Base-by-base conservation (phyloP, 2,113 vertebrate species). In the Psephotus haematonotus region DNA sequence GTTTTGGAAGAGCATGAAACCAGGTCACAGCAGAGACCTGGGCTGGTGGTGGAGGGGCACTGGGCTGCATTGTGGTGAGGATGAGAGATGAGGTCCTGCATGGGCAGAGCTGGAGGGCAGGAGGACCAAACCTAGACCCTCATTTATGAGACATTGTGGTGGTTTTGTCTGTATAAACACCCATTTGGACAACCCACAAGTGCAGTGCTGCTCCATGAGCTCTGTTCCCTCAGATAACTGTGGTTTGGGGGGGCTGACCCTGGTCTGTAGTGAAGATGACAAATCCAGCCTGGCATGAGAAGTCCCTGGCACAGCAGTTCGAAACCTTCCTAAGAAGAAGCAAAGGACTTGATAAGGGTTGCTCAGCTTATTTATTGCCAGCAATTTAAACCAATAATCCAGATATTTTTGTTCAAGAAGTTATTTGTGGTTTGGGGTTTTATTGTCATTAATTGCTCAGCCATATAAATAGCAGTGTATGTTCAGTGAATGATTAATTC, bases 41-140 rank as follows among this genome's bases (percentile, higher is more conserved):
- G 72, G 25, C 3, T 0, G 0, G 15, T 1, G 6, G 5, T 8
- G 44, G 25, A 20, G 41, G 31, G 17, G 15, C 17, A 0, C 2
- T 11, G 77, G 41, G 0, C 8, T 5, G 2, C 1, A 4, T 4
- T 4, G 29, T 7, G 65, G 6, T 0, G n/a, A 15, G 63, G 63
- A 13, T 3, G 50, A 24, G 75, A 2, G 46, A 7, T 5, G 31
- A 69, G 31, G 14, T 28, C 25, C 53, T 29, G 71, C 33, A 8
- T 2, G 7, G 43, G 0, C 17, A 27, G 84, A 17, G 75, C 41
- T 8, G 4, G 43, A 27, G 63, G 29, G 29, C 28, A 33, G 64
- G 18, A 71, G 1, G 5, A 6, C 16, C 25, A 4, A 28, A 10
- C 33, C 49, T 24, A 2, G 16, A 9, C 65, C 39, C 37, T 31